Base-by-base conservation (phyloP, 2,888 invertebrate species). In the Drosophila vallismaia region DNA sequence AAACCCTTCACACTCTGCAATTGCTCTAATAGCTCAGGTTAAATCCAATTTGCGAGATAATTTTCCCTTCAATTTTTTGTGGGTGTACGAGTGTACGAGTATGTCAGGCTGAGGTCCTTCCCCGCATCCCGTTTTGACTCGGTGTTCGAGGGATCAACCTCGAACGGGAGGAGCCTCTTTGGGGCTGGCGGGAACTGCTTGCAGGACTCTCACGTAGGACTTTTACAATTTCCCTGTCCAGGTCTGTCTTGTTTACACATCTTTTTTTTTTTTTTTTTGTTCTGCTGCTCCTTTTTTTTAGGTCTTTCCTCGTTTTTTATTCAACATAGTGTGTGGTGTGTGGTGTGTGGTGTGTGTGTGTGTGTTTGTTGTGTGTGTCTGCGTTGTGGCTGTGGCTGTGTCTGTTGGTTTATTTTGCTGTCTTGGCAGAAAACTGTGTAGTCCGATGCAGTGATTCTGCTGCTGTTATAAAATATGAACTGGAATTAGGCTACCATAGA, bases 381-480 rank as follows among this genome's bases (percentile, higher is more conserved):
- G 31, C 38, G 28, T 36, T n/a, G 28, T 38, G 54, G 46, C 60
- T 28, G 28, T 28, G 28, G 28, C 28, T 2, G 28, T 42, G 52
- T 46, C 46, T 55, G 54, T 50, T 36, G 48, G 67, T 55, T 68
- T 38, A 44, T 60, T 70, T 55, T 62, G 57, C 56, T 68, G 66
- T 49, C 63, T 63, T 59, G 62, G 60, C 66, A 64, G 49, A 55
- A 68, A 69, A 86, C 63, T 80, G 79, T 69, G 77, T 86, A 64
- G 68, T 78, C 79, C 73, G 77, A 57, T 85, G 79, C 82, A 84
- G 85, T 86, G 87, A 86, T 82, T 86, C 85, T 84, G 81, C 84
- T 82, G 81, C 86, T 76, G 76, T 84, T 77, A 74, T 86, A 74
- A 84, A 86, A 86, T 84, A 82, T 86, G 86, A 86, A 79, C 80